phyloP scores from a whole-genome alignment of 2,113 vertebrate species.

The Gnathonemus longibarbis region DNA sequence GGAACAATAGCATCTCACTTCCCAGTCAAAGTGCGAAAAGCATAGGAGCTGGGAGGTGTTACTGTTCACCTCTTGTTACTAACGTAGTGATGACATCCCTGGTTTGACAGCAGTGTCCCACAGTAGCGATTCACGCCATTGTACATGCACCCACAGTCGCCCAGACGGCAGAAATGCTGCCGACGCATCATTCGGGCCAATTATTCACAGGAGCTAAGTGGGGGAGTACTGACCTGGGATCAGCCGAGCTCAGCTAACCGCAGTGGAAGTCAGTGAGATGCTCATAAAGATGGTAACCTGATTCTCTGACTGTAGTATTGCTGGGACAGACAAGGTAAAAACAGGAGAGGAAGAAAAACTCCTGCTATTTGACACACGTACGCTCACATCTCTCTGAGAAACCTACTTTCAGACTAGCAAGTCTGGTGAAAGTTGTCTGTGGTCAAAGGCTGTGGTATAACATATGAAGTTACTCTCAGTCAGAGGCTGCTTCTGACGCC shows the following conservation, averaged over 20 bases:
- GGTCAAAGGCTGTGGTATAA: neutral
- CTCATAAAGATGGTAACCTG: constrained; percentile 14
- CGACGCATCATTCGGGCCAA: constrained; percentile 31
- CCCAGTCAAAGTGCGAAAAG: neutral
- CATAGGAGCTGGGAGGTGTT: neutral
- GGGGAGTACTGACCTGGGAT: constrained; percentile 36
- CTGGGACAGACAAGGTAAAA: constrained; percentile 30
- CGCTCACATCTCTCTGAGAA: constrained; percentile 8
- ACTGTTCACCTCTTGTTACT: neutral
- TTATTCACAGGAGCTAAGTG: constrained; percentile 57
- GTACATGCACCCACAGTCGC: neutral
- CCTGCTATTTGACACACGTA: constrained; percentile 26
- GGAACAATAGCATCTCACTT: neutral
- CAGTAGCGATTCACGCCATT: neutral
- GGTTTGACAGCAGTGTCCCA: neutral
- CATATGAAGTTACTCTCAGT: neutral
- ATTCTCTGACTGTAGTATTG: neutral
- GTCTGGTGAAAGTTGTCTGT: neutral
- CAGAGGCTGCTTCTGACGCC: neutral
- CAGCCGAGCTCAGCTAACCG: constrained; percentile 36
- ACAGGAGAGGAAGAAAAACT: constrained; percentile 21
- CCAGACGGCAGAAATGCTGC: neutral
- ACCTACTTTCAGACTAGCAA: neutral
- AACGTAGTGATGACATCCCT: neutral
- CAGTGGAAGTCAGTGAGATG: constrained; percentile 9